These are phyloP conservation scores for Argya squamiceps DNA, from an alignment of 2,797 vertebrate species.

Conservation along the genomic window DNA sequence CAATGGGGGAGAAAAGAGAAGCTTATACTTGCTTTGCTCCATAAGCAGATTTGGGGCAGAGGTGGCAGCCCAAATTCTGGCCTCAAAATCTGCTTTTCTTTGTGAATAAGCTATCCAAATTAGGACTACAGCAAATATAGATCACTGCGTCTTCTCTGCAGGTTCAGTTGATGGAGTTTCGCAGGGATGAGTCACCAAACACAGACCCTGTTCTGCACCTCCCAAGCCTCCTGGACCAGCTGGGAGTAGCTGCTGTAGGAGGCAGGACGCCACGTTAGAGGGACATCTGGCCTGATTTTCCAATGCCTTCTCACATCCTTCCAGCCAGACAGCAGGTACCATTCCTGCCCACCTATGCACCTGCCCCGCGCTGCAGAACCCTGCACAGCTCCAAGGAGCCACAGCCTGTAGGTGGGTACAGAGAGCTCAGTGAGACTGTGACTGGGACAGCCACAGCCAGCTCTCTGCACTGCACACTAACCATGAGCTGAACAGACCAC, in stretches of 20 bases:
- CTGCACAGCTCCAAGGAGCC: not conserved
- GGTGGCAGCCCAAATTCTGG: not conserved
- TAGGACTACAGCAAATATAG: not conserved
- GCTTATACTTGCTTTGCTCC: not conserved
- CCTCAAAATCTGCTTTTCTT: not conserved
- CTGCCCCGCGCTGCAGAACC: not conserved
- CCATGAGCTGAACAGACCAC: not conserved
- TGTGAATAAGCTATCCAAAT: not conserved
- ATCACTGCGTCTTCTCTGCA: not conserved
- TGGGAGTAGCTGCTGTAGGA: not conserved
- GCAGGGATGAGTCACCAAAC: not conserved
- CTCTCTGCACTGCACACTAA: not conserved
- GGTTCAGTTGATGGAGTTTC: not conserved
- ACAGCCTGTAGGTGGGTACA: fast-evolving
- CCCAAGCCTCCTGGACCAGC: not conserved
- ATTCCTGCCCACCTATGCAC: fast-evolving
- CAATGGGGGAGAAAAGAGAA: not conserved
- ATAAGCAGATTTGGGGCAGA: not conserved
- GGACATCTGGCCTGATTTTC: not conserved
- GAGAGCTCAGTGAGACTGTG: fast-evolving
- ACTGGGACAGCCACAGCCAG: not conserved
- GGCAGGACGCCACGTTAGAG: not conserved
- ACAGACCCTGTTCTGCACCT: not conserved
- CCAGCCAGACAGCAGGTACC: not conserved
- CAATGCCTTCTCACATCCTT: not conserved